phyloP scores from a whole-genome alignment of 2,113 vertebrate species.

The Phoxinus phoxinus region DNA sequence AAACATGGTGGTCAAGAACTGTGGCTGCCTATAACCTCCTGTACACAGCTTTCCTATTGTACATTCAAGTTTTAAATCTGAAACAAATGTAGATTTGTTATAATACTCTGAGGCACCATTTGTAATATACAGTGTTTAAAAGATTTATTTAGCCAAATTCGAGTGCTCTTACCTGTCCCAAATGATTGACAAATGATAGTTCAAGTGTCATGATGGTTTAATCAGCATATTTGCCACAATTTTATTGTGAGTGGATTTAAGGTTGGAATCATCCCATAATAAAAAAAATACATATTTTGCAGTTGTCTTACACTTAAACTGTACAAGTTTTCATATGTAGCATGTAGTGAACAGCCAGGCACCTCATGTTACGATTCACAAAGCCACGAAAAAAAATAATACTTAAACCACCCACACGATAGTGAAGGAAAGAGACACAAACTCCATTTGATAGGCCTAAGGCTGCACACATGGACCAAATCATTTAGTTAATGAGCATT shows the following conservation, averaged over 20 bases:
- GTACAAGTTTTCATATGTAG: neutral
- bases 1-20: slow-evolving; percentile 98
- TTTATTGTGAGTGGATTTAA: neutral
- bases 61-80: slow-evolving; percentile 1
- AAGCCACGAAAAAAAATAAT: neutral
- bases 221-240: neutral
- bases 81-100: neutral
- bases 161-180: neutral
- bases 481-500: neutral
- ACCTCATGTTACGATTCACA: neutral
- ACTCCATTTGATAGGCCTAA: neutral
- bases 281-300: neutral
- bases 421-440: neutral
- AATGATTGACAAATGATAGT: slow-evolving; percentile 6
- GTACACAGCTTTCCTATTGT: neutral
- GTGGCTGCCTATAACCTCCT: slow-evolving; percentile 84
- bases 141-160: neutral
- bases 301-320: neutral
- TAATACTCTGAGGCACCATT: slow-evolving; percentile 27
- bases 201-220: slow-evolving; percentile 4
- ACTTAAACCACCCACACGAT: neutral
- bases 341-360: neutral
- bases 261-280: slow-evolving; percentile 2
- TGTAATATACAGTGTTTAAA: slow-evolving; percentile 31
- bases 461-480: neutral